A percentile compares a stretch with the other conserved stretches of the same genome.
phyloP scores from a whole-genome alignment of 2,113 vertebrate genomes.

The Paradisaea rubra region DNA sequence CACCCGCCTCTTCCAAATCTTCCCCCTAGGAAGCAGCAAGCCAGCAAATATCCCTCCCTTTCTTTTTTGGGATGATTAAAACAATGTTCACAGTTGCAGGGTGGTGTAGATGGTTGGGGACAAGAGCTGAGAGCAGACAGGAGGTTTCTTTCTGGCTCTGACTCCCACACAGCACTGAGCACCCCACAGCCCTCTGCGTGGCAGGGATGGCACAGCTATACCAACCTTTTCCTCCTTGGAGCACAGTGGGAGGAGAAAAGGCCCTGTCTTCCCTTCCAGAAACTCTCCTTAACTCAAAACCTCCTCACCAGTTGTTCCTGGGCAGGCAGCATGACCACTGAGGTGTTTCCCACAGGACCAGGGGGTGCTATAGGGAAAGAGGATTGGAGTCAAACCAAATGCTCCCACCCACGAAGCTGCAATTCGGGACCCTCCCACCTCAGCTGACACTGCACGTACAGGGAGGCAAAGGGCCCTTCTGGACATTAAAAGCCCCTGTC shows the following conservation, averaged over 20 bases:
- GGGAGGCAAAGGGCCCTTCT: background rate
- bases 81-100: background rate
- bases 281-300: background rate
- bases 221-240: background rate
- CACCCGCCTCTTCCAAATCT: background rate
- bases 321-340: background rate
- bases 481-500: background rate
- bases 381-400: background rate
- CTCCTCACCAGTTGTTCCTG: background rate
- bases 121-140: background rate
- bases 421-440: background rate
- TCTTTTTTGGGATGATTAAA: background rate
- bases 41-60: background rate
- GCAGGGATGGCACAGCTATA: background rate
- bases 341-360: background rate
- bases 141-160: background rate
- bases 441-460: background rate
- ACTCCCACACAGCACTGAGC: background rate
- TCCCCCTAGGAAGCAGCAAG: background rate
- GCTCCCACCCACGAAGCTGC: background rate
- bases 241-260: background rate
- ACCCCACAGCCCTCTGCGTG: rapidly evolving
- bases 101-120: background rate
- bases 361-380: background rate
- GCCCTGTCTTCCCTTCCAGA: background rate